phyloP scores from a whole-genome alignment of 1,140 invertebrate genomes.

The Orchestia grillus region DNA sequence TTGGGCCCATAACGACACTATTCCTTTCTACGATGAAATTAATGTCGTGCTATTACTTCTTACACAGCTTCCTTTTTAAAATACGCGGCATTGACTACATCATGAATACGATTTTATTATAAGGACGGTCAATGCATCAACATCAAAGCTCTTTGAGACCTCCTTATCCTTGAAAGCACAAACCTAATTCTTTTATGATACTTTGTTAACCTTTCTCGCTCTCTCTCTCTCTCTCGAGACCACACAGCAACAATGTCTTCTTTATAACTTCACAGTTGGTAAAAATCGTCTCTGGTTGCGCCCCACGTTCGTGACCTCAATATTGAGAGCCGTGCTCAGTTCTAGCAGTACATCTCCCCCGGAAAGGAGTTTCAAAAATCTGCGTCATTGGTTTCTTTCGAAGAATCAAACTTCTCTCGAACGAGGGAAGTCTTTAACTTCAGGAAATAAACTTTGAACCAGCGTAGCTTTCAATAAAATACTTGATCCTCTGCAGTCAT shows the following conservation, averaged over 20 bases:
- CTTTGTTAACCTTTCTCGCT: too few relatives aligned
- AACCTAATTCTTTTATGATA: not conserved
- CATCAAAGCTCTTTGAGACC: not conserved
- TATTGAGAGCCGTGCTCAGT: not conserved
- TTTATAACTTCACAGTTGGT: not conserved
- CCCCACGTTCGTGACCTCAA: not conserved
- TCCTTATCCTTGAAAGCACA: not conserved
- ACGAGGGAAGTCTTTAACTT: not conserved
- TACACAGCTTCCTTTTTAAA: too few relatives aligned
- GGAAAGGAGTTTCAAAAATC: not conserved
- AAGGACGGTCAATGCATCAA: not conserved
- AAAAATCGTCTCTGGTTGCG: not conserved
- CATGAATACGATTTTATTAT: not conserved
- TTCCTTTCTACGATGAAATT: too few relatives aligned
- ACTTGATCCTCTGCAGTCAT: not conserved
- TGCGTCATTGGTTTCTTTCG: not conserved
- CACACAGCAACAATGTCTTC: not conserved
- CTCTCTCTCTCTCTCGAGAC: too few relatives aligned
- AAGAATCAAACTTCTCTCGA: not conserved
- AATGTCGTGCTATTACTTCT: too few relatives aligned
- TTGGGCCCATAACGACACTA: not conserved
- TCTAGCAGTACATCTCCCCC: not conserved
- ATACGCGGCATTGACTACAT: not conserved
- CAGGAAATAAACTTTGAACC: not conserved
- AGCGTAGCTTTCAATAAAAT: not conserved